Conservation (phyloP, 2,113 vertebrate genomes). For the Heloderma charlesbogerti region DNA sequence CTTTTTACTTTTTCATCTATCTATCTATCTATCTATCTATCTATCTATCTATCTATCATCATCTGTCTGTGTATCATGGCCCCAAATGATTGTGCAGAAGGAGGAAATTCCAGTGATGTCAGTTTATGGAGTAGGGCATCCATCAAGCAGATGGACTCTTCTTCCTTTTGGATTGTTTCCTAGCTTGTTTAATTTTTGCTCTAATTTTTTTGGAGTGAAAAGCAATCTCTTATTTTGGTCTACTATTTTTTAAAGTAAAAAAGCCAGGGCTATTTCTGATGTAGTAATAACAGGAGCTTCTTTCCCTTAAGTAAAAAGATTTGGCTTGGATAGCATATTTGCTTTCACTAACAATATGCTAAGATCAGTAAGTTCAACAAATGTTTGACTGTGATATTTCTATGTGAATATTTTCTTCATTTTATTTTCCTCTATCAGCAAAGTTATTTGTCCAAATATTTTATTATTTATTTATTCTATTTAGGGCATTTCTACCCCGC, state of each 20-base stretch:
- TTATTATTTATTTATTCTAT: not conserved
- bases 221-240: conserved; percentile 28
- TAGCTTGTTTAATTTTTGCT: conserved; percentile 54
- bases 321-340: conserved; percentile 57
- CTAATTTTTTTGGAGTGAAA: conserved; percentile 56
- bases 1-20: not conserved
- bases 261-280: conserved; percentile 42
- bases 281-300: conserved; percentile 51
- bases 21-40: not conserved
- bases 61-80: too few species aligned
- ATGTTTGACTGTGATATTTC: conserved; percentile 53
- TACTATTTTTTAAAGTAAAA: conserved; percentile 39
- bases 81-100: conserved; percentile 52
- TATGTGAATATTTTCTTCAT: conserved; percentile 54
- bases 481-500: not conserved
- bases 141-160: conserved; percentile 68
- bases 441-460: conserved; percentile 36
- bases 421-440: conserved; percentile 52
- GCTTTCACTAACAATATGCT: conserved; percentile 57
- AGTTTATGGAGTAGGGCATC: conserved; percentile 64
- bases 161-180: conserved; percentile 55
- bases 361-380: conserved; percentile 46
- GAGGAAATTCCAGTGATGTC: conserved; percentile 49
- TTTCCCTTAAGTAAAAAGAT: conserved; percentile 5
- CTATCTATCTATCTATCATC: not conserved